Conservation (phyloP, 2,113 vertebrate species). For the Aythya baeri region DNA sequence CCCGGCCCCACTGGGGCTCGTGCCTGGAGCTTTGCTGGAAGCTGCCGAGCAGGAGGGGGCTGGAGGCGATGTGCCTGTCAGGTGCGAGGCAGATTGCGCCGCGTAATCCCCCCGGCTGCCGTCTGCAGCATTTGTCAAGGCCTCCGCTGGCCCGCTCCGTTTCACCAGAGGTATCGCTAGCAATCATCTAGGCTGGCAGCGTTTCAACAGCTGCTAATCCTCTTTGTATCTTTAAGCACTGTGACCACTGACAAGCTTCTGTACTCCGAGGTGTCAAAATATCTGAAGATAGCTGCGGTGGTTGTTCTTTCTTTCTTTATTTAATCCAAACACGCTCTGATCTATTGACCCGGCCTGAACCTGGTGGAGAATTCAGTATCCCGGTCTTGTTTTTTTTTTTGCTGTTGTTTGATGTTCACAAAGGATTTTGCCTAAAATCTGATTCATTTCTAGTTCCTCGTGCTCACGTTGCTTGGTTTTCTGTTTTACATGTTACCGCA, state of each 20-base stretch:
- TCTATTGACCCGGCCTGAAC: conserved; percentile 6
- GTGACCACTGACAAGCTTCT: conserved; percentile 51
- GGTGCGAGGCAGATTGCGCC: conserved; percentile 1
- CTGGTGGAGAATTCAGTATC: neutral
- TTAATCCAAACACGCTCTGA: neutral
- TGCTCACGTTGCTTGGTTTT: neutral
- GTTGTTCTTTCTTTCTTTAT: neutral
- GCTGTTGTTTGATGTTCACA: neutral
- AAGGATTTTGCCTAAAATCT: neutral
- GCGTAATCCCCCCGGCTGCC: conserved; percentile 27
- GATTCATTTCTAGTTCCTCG: neutral
- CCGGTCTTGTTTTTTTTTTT: neutral
- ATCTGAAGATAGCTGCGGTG: conserved; percentile 14
- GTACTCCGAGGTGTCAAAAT: conserved; percentile 20
- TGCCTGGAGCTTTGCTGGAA: neutral
- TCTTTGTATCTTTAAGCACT: conserved; percentile 48
- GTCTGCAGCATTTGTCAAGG: neutral
- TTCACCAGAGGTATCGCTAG: neutral
- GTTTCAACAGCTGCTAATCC: conserved; percentile 67
- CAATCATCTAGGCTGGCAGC: conserved; percentile 47
- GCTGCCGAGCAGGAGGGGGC: neutral
- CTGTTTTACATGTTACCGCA: neutral
- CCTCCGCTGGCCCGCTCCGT: neutral
- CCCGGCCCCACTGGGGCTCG: neutral
- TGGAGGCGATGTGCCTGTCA: neutral